Base-by-base conservation (phyloP, 30 jellyfish, hydroid and myxozoan genomes). In the Hydractinia symbiolongicarpus region DNA sequence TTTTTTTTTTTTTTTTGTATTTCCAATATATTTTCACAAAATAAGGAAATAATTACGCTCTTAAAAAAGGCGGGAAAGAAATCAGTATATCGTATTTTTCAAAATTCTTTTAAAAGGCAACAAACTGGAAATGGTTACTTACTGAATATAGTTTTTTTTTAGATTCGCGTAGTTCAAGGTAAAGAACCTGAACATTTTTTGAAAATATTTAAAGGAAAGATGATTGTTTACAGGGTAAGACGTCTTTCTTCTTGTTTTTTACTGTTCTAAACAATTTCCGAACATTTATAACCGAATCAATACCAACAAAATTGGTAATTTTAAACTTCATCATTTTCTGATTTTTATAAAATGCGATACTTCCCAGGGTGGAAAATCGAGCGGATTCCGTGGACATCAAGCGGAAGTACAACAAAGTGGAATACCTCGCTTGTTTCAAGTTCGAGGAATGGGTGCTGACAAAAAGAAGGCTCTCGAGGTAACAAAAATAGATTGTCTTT, bases 141-240 rank as follows among this genome's bases (percentile, higher is more conserved):
- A 13, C 17, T 60, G 19, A 60, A 60, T 15, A 60, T 13, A 61
- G n/a, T n/a, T 83, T 67, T 5, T 15, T 72, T 55, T 52, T 7
- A 91, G 98, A 89, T 91, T 72, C 88, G 98, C 67, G 87, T 91
- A 53, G 95, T 91, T 10, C 98, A 91, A 86, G 98, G 98, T 53
- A 91, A 91, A 74, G 98, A 91, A 73, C 87, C 96, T 7, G 91
- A 86, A 53, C 98, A 91, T 87, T 91, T 91, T 72, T 78, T 91
- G 95, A 78, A 89, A 58, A 86, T 91, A 13, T 91, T 91, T 86
- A 82, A 91, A 54, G 95, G 95, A 54, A 85, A 77, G 54, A 71
- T 91, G 89, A 91, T 86, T 20, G 83, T 91, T 5, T 91, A 82
- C 84, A 78, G 85, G 91, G 98, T 91, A 86, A 30, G 76, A 21